phyloP scores from a whole-genome alignment of 2,113 vertebrate genomes.

The Scophthalmus maximus region DNA sequence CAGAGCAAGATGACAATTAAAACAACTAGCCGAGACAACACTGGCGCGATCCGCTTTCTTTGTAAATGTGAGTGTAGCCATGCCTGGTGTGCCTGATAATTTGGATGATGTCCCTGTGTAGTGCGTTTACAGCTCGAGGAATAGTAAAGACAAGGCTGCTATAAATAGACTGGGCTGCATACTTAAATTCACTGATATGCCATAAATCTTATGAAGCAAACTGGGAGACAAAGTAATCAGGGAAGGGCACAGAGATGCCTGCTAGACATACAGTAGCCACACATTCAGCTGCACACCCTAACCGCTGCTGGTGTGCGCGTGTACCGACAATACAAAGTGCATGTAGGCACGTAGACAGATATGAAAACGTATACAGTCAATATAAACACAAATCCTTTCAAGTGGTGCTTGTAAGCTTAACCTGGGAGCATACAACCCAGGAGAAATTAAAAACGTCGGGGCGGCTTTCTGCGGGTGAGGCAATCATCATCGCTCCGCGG shows the following conservation, averaged over 20 bases:
- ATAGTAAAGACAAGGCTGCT: conserved; percentile 55
- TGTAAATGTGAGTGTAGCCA: conserved; percentile 21
- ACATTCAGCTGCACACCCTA: conserved; percentile 21
- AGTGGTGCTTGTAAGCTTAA: conserved; percentile 19
- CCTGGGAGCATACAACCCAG: conserved; percentile 7
- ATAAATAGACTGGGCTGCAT: conserved; percentile 71
- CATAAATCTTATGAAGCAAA: conserved; percentile 78
- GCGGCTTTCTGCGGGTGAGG: conserved; percentile 41
- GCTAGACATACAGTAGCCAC: conserved; percentile 39
- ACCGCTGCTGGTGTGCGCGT: neutral
- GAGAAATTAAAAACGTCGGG: conserved; percentile 50
- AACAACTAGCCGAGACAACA: conserved; percentile 22
- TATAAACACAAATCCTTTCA: conserved; percentile 23
- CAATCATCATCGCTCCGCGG: conserved; percentile 67
- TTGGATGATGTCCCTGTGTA: conserved; percentile 38
- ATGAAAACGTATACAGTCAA: neutral
- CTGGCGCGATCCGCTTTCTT: conserved; percentile 27
- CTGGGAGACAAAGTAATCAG: conserved; percentile 74
- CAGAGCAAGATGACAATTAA: conserved; percentile 52
- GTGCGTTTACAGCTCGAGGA: conserved; percentile 22
- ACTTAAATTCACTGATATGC: conserved; percentile 56
- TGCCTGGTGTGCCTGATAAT: conserved; percentile 35
- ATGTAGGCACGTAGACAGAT: conserved; percentile 1
- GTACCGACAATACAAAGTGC: conserved; percentile 26
- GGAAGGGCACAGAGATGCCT: conserved; percentile 65